These are phyloP conservation scores for Drosophila yooni DNA, from an alignment of 2,888 invertebrate species.

Conservation along the genomic window DNA sequence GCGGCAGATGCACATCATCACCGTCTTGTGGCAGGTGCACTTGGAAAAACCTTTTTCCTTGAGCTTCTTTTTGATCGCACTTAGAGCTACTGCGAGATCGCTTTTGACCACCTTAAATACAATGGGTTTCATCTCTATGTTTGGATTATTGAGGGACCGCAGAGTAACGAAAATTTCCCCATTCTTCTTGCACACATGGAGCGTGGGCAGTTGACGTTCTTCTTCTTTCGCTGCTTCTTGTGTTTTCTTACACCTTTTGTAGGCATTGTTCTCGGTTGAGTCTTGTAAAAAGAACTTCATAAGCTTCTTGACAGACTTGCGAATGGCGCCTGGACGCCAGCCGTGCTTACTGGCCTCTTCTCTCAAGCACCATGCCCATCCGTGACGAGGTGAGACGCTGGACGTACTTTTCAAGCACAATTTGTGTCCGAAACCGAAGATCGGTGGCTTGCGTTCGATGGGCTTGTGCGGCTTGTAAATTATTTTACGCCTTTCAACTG, in stretches of 20 bases:
- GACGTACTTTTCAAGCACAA: conserved; percentile 85
- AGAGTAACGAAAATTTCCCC: conserved; percentile 88
- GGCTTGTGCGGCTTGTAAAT: conserved; percentile 5
- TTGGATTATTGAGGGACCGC: conserved; percentile 25
- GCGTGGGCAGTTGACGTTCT: conserved; percentile 86
- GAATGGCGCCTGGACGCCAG: conserved; percentile 84
- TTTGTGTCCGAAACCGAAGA: conserved; percentile 85
- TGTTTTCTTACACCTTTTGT: conserved; percentile 79
- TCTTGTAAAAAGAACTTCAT: conserved; percentile 82
- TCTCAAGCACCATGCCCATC: conserved; percentile 88
- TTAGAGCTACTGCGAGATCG: conserved; percentile 85
- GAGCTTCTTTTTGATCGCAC: conserved; percentile 86
- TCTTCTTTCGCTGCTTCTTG: conserved; percentile 53
- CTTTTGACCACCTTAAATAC: conserved; percentile 89
- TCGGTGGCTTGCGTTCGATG: conserved; percentile 75
- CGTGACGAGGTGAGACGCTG: conserved; percentile 88
- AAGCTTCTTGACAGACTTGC: conserved; percentile 80
- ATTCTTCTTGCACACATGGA: conserved; percentile 88
- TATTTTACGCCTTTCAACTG: background rate
- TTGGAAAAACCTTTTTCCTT: conserved; percentile 86
- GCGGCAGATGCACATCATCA: conserved; percentile 82
- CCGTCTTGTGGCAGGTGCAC: conserved; percentile 86
- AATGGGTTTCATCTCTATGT: conserved; percentile 86
- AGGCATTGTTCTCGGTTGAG: conserved; percentile 62
- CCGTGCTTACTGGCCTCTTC: conserved; percentile 68